phyloP scores from a whole-genome alignment of 2,888 invertebrate genomes.

The Leptopilina myrica region DNA sequence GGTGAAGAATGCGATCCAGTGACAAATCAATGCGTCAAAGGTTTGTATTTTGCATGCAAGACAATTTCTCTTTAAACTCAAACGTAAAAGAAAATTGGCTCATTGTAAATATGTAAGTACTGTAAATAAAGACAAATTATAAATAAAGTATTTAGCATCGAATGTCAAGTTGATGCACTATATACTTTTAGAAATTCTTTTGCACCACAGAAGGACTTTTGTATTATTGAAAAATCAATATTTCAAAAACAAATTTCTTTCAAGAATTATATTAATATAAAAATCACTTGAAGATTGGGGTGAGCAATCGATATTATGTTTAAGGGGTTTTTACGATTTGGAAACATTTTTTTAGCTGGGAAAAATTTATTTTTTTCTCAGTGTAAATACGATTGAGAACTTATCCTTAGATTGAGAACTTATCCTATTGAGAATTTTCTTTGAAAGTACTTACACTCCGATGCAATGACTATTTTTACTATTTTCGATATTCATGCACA shows the following conservation, averaged over 20 bases:
- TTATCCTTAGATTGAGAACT: neutral
- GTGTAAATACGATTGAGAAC: constrained; percentile 19
- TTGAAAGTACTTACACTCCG: constrained; percentile 18
- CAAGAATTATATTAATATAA: too few relatives aligned
- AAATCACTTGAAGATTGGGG: neutral
- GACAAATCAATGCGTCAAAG: constrained; percentile 90
- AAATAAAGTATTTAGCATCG: constrained; percentile 16
- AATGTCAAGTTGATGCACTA: constrained; percentile 22
- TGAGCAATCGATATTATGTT: neutral
- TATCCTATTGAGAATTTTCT: constrained; percentile 28
- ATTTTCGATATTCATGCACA: constrained; percentile 60
- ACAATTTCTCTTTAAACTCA: constrained; percentile 16
- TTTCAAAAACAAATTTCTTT: neutral
- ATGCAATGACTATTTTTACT: constrained; percentile 36
- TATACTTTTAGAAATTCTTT: constrained; percentile 20
- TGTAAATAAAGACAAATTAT: constrained; percentile 66
- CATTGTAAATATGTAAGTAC: constrained; percentile 72
- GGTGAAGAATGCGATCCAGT: constrained; percentile 87
- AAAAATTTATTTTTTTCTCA: neutral
- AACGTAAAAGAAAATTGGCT: constrained; percentile 35
- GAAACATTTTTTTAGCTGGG: neutral
- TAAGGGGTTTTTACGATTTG: neutral
- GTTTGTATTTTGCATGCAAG: constrained; percentile 77
- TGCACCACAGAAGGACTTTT: constrained; percentile 34
- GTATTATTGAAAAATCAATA: constrained; percentile 14